Percentiles rank a stretch among this genome's conserved stretches.
phyloP scores from a whole-genome alignment of 2,113 vertebrate species.

The Emydocephalus ijimae region DNA sequence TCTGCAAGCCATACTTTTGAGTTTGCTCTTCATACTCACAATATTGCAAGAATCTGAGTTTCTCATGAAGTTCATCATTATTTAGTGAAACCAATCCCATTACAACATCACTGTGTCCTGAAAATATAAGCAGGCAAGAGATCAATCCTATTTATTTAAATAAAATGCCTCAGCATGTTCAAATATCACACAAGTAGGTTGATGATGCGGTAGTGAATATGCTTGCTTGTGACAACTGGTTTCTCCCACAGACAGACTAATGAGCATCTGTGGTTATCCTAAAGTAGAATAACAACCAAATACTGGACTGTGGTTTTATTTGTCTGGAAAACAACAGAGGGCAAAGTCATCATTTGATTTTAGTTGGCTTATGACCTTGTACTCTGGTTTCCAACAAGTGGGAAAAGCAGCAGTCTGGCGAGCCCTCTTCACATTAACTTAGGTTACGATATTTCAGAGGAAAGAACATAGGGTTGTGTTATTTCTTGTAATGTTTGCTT shows the following conservation, averaged over 20 bases:
- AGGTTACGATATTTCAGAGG: background rate
- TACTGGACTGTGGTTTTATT: background rate
- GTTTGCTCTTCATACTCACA: conserved; percentile 68
- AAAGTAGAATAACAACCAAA: background rate
- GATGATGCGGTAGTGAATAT: background rate
- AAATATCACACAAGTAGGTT: background rate
- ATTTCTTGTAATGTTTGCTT: background rate
- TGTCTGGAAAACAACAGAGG: background rate
- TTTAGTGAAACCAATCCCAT: conserved; percentile 90
- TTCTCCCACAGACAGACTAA: background rate
- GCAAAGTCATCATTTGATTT: background rate
- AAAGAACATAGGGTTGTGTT: background rate
- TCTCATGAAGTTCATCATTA: conserved; percentile 72
- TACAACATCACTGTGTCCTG: conserved; percentile 91
- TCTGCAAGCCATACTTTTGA: background rate
- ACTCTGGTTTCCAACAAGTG: background rate
- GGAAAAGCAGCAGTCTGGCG: background rate
- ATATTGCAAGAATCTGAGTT: conserved; percentile 86
- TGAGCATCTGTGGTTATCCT: background rate
- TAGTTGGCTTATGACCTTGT: background rate
- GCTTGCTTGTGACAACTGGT: background rate
- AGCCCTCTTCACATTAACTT: background rate
- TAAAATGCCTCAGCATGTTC: background rate
- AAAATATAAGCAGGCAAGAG: conserved; percentile 18
- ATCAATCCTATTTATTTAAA: background rate